Percentiles rank a stretch among this genome's conserved stretches.
phyloP scores from a whole-genome alignment of 2,113 vertebrate genomes.

The Oryzias curvinotus region DNA sequence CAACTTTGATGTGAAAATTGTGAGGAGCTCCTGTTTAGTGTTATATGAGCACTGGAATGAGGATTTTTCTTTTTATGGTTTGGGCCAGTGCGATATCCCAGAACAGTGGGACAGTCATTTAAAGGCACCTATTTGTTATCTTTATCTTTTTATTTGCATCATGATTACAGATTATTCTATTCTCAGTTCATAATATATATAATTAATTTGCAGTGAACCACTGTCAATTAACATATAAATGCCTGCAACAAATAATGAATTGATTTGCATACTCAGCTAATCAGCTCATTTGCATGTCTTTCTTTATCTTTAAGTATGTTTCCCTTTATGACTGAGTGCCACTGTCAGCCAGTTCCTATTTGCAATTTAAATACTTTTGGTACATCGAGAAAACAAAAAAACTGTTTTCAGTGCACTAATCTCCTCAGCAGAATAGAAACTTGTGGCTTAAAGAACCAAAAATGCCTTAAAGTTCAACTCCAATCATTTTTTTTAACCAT shows the following conservation, averaged over 20 bases:
- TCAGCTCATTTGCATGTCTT: slow-evolving; percentile 71
- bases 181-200: slow-evolving; percentile 47
- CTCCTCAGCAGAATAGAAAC: not conserved
- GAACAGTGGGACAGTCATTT: slow-evolving; percentile 36
- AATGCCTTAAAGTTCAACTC: too few species aligned
- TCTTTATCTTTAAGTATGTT: slow-evolving; percentile 62
- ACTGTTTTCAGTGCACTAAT: not conserved
- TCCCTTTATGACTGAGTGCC: slow-evolving; percentile 53
- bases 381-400: slow-evolving; percentile 11
- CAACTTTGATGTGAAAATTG: slow-evolving; percentile 36
- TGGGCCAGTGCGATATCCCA: slow-evolving; percentile 40
- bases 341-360: slow-evolving; percentile 46
- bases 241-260: slow-evolving; percentile 54
- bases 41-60: slow-evolving; percentile 34
- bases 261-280: slow-evolving; percentile 61
- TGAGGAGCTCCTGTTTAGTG: slow-evolving; percentile 29
- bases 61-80: slow-evolving; percentile 41
- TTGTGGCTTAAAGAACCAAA: too few species aligned
- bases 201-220: slow-evolving; percentile 46
- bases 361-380: slow-evolving; percentile 49
- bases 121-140: slow-evolving; percentile 46
- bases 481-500: too few species aligned
- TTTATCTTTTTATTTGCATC: slow-evolving; percentile 54
- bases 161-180: slow-evolving; percentile 47
- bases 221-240: slow-evolving; percentile 69